Conservation (phyloP, 2,888 invertebrate species). For the Erpobdella octoculata region DNA sequence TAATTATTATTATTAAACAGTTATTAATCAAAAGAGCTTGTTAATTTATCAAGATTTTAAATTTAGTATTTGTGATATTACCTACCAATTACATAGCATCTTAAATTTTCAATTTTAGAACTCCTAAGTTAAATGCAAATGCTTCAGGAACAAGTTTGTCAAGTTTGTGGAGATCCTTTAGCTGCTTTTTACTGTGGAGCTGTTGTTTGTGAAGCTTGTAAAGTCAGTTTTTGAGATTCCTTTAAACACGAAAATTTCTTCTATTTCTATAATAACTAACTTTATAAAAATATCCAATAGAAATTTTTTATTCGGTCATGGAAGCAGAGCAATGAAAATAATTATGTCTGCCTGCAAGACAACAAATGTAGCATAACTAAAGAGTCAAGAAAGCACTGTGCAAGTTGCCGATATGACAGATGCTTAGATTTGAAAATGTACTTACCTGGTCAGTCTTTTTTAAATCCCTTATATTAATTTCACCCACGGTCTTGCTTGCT, state of each 20-base stretch:
- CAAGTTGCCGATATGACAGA: conserved; percentile 3
- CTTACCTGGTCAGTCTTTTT: background rate
- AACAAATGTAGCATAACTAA: conserved; percentile 1
- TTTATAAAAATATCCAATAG: background rate
- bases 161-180: conserved; percentile 5
- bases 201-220: conserved; percentile 12
- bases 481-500: too few species aligned
- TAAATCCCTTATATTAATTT: too few species aligned
- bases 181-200: conserved; percentile 12
- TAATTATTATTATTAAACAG: too few species aligned
- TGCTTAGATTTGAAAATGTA: conserved; percentile 10
- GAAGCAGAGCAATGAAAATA: conserved; percentile 15
- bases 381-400: conserved; percentile 9
- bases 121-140: background rate
- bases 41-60: too few species aligned
- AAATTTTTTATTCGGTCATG: conserved; percentile 14
- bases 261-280: background rate
- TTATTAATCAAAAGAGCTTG: too few species aligned
- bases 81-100: too few species aligned
- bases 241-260: too few species aligned
- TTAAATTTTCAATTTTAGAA: too few species aligned
- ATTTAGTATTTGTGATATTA: too few species aligned
- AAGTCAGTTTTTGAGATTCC: too few species aligned
- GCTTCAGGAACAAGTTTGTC: background rate
- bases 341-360: conserved; percentile 14